Conservation (phyloP, 2,888 invertebrate genomes). For the Xestia c-nigrum region DNA sequence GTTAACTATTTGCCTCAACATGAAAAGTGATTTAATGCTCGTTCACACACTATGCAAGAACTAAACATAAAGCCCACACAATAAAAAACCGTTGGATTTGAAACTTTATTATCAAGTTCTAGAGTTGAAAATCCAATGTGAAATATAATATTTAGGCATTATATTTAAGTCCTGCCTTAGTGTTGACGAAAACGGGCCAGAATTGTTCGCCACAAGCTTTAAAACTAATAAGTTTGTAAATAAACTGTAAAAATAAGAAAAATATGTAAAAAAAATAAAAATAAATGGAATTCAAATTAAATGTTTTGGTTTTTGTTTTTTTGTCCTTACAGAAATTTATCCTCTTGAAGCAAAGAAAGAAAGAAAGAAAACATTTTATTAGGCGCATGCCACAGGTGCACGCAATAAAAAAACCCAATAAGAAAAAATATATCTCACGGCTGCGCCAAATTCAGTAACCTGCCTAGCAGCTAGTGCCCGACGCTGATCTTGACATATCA, state of each 20-base stretch:
- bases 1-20: background rate
- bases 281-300: conserved; percentile 57
- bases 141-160: background rate
- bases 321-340: background rate
- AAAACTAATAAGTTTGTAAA: conserved; percentile 60
- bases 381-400: too few species aligned
- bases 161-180: background rate
- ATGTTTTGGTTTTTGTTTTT: background rate
- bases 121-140: background rate
- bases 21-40: background rate
- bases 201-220: conserved; percentile 63
- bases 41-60: background rate
- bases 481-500: too few species aligned
- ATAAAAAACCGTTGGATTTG: background rate
- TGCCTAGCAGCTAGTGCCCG: too few species aligned
- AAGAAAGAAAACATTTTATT: too few species aligned
- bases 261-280: conserved; percentile 45
- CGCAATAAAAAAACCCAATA: too few species aligned
- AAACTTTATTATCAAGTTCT: background rate
- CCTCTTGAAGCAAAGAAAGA: too few species aligned
- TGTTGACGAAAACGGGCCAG: background rate
- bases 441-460: too few species aligned
- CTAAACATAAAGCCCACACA: background rate
- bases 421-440: too few species aligned
- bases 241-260: conserved; percentile 61